phyloP scores from a whole-genome alignment of 2,797 vertebrate genomes.

The Onychomys arenicola region DNA sequence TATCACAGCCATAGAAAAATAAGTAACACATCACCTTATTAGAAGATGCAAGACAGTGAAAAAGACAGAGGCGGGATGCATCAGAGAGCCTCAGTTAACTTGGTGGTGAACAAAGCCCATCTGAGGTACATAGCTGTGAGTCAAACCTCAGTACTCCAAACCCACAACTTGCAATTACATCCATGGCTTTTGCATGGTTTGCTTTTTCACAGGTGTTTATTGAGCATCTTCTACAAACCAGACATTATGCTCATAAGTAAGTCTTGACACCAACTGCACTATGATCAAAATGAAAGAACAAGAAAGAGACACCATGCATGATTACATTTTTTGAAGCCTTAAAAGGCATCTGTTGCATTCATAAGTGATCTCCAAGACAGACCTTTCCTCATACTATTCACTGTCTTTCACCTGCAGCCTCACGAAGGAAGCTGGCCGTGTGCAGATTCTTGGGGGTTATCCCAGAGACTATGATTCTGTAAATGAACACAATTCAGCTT shows the following conservation, averaged over 20 bases:
- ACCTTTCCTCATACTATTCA: background rate
- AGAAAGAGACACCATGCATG: background rate
- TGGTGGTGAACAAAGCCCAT: background rate
- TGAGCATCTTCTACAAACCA: background rate
- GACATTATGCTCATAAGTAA: background rate
- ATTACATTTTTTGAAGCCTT: background rate
- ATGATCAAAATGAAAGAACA: background rate
- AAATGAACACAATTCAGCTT: background rate
- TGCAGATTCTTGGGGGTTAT: background rate
- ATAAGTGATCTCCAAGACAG: background rate
- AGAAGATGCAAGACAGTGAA: background rate
- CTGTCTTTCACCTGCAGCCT: background rate
- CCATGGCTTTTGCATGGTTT: background rate
- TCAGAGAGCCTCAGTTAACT: background rate
- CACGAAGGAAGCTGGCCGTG: background rate
- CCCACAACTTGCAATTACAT: rapidly evolving
- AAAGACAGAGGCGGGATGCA: rapidly evolving
- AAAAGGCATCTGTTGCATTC: too few species aligned
- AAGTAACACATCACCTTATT: too few species aligned
- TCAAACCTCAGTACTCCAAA: background rate
- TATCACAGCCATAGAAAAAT: background rate
- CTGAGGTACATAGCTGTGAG: background rate
- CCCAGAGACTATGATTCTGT: background rate
- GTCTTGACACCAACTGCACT: background rate
- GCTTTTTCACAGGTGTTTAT: background rate